Evolutionary conservation across 2,888 invertebrate species (phyloP).

Genomic region (Nomada fabriciana): DNA sequence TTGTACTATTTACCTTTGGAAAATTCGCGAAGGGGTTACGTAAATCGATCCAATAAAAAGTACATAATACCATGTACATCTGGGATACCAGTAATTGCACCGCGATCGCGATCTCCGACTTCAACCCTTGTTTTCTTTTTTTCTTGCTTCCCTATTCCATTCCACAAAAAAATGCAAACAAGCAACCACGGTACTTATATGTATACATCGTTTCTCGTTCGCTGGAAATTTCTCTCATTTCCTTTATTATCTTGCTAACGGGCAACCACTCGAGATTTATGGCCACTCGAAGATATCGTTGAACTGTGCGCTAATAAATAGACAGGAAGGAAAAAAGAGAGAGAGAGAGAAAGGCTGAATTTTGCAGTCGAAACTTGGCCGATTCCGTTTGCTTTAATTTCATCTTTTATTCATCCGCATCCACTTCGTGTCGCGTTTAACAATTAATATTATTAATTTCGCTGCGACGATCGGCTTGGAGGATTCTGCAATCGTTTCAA

Average conservation of each 20-base stretch:
- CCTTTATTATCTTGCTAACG: conserved; percentile 49
- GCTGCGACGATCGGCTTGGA: not conserved
- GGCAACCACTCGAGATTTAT: conserved; percentile 50
- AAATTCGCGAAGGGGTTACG: not conserved
- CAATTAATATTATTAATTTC: conserved; percentile 27
- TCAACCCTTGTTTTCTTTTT: not conserved
- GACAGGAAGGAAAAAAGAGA: not conserved
- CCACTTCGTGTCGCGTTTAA: not conserved
- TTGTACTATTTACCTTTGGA: too few species aligned
- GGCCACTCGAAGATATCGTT: conserved; percentile 49
- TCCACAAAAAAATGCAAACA: conserved; percentile 29
- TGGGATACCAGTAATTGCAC: conserved; percentile 12
- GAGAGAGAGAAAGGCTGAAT: not conserved
- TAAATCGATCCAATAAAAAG: not conserved
- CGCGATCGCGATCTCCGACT: not conserved
- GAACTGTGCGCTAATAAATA: conserved; percentile 49
- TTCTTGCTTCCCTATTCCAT: not conserved
- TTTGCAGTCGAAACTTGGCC: conserved; percentile 7
- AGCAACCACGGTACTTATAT: not conserved
- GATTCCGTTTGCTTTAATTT: conserved; percentile 12
- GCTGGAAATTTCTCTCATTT: conserved; percentile 31
- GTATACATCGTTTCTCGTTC: conserved; percentile 10
- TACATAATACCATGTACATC: not conserved
- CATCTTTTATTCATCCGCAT: conserved; percentile 27
- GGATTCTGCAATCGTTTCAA: too few species aligned